Conservation (phyloP, 2,888 invertebrate species). For the Rosalia funebris region DNA sequence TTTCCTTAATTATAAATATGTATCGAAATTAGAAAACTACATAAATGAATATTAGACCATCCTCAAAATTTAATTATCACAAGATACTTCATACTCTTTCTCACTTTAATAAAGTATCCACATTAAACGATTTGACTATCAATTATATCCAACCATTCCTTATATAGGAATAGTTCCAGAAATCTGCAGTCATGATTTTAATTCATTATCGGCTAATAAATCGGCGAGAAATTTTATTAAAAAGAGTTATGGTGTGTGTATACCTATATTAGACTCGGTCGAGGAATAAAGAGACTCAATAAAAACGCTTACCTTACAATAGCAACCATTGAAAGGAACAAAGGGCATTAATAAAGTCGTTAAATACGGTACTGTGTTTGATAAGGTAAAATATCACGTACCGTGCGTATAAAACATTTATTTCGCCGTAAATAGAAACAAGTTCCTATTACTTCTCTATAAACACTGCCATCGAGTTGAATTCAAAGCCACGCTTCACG, state of each 20-base stretch:
- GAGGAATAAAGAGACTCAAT: slow-evolving; percentile 11
- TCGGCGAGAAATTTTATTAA: not conserved
- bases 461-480: slow-evolving; percentile 16
- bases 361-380: slow-evolving; percentile 44
- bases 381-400: slow-evolving; percentile 48
- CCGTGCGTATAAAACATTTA: slow-evolving; percentile 42
- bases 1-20: too few relatives aligned
- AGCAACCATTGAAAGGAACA: slow-evolving; percentile 31
- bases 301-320: slow-evolving; percentile 15
- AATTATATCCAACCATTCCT: too few relatives aligned
- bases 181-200: not conserved
- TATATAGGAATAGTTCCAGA: not conserved
- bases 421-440: slow-evolving; percentile 47
- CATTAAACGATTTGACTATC: too few relatives aligned
- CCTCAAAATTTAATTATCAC: too few relatives aligned
- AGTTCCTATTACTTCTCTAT: slow-evolving; percentile 28
- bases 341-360: slow-evolving; percentile 50
- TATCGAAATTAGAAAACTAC: too few relatives aligned
- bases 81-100: too few relatives aligned
- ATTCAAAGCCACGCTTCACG: slow-evolving; percentile 24
- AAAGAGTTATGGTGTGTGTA: not conserved
- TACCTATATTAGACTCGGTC: slow-evolving; percentile 16
- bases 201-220: not conserved
- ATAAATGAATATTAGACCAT: too few relatives aligned
- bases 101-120: too few relatives aligned